Evolutionary conservation across 2,888 invertebrate genomes (phyloP), one percentile per base, ranked within the genome.

Genomic region (Sialis lutaria): DNA sequence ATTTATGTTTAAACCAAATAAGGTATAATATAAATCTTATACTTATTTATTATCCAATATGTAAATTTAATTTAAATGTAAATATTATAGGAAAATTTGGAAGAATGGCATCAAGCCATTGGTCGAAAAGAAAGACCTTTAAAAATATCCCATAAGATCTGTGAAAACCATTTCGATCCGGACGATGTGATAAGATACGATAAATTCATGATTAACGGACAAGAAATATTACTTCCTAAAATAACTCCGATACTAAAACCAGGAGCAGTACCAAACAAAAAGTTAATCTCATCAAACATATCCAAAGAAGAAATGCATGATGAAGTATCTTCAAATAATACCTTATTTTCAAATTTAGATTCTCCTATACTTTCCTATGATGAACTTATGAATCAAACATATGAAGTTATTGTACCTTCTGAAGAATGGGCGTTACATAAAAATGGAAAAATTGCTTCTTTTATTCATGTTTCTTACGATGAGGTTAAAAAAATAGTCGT

Each of bases 1-100:
- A 2, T 42, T 31, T 32, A 42, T 42, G 42, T 42, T 42, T 30
- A 42, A 42, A 30, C 42, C 42, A 42, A 42, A 41, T 30, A 42
- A 32, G 42, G 42, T 42, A 30, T 8, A 22, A 31, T 42, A 41
- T 37, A 37, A 35, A 9, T 35, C 4, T 8, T 35, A 9, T 35
- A 9, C 4, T 35, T 4, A 9, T 35, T 35, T 35, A 7, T 37
- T 37, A 37, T 10, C 12, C 7, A 8, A 37, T 10, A 37, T 7
- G 8, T 37, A 7, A 10, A 10, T 10, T 37, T 35, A 5, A 35
- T 35, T 4, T 37, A 10, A 37, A 37, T 41, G 9, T 41, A 13
- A 13, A 13, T 22, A 22, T 41, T 41, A 6, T 10, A 41, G 41
- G 41, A 12, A 6, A 41, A 12, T 41, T 42, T 42, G 7, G 30